These are phyloP conservation scores for Tetragonula carbonaria DNA, from an alignment of 2,888 invertebrate species.

Conservation along the genomic window DNA sequence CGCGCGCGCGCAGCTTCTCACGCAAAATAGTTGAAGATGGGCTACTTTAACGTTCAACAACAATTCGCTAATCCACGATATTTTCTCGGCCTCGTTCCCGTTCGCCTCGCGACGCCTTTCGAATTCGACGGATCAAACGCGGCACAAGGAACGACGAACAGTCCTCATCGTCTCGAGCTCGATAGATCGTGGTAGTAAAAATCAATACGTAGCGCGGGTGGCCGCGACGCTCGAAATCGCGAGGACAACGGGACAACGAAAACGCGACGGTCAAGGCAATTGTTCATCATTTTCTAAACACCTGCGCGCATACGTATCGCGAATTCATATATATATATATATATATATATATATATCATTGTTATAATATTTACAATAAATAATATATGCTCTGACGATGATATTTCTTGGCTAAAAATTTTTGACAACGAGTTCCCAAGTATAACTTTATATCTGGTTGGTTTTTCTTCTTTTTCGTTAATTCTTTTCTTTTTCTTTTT, in stretches of 20 bases:
- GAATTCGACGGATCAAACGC: slow-evolving; percentile 5
- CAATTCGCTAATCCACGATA: slow-evolving; percentile 55
- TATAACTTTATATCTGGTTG: not conserved
- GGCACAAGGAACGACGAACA: not conserved
- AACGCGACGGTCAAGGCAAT: slow-evolving; percentile 57
- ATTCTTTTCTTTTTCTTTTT: not conserved
- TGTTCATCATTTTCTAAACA: slow-evolving; percentile 61
- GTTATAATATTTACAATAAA: slow-evolving; percentile 69
- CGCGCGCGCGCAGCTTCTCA: slow-evolving; percentile 2
- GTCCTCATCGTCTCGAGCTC: not conserved
- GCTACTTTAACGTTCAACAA: slow-evolving; percentile 59
- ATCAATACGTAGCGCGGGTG: slow-evolving; percentile 18
- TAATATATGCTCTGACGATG: slow-evolving; percentile 63
- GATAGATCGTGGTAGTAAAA: slow-evolving; percentile 42
- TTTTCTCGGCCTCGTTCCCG: slow-evolving; percentile 37
- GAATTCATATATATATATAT: slow-evolving; percentile 54
- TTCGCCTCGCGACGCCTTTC: slow-evolving; percentile 12
- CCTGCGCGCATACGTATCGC: slow-evolving; percentile 62
- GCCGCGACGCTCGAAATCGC: slow-evolving; percentile 22
- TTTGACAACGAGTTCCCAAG: slow-evolving; percentile 54
- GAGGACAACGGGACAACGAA: slow-evolving; percentile 30
- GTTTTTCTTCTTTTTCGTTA: not conserved
- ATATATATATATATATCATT: slow-evolving; percentile 49
- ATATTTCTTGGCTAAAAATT: slow-evolving; percentile 67
- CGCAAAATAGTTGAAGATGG: slow-evolving; percentile 53